Evolutionary conservation across 2,888 invertebrate species (phyloP).

Genomic region (Diloba caeruleocephala): DNA sequence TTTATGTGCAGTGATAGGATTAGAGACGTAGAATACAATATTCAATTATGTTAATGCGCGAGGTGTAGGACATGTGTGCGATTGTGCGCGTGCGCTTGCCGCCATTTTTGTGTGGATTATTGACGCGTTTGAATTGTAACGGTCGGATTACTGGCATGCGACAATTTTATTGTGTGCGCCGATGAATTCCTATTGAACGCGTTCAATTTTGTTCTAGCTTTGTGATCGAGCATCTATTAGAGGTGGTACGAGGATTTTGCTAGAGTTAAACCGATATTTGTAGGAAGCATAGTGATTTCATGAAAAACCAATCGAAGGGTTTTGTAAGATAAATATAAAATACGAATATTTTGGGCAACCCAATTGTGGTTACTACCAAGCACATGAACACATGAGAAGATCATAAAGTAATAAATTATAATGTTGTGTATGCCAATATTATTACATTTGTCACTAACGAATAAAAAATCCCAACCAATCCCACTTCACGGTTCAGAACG

Average conservation of each 20-base stretch:
- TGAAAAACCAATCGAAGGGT: too few relatives aligned
- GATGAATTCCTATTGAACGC: constrained; percentile 41
- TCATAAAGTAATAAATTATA: too few relatives aligned
- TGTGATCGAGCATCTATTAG: constrained; percentile 13
- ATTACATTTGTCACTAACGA: background rate
- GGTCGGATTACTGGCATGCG: constrained; percentile 65
- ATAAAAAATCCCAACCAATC: constrained; percentile 8
- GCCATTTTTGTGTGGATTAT: constrained; percentile 73
- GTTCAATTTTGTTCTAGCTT: constrained; percentile 23
- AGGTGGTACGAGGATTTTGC: background rate
- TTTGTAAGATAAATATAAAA: too few relatives aligned
- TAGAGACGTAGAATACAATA: constrained; percentile 82
- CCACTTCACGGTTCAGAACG: constrained; percentile 19
- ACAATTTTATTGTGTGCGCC: constrained; percentile 41
- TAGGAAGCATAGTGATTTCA: too few relatives aligned
- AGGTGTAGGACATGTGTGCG: constrained; percentile 71
- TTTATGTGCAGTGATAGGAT: constrained; percentile 74
- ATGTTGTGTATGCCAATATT: too few relatives aligned
- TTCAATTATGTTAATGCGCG: constrained; percentile 80
- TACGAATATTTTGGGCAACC: too few relatives aligned
- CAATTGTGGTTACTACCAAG: too few relatives aligned
- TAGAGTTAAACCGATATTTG: background rate
- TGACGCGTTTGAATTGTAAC: constrained; percentile 67
- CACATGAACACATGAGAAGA: too few relatives aligned
- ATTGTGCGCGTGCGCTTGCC: constrained; percentile 74